Percentiles rank a stretch among this genome's conserved stretches.
Evolutionary conservation across 2,797 vertebrate genomes (phyloP).

Genomic region (Eulemur albifrons): DNA sequence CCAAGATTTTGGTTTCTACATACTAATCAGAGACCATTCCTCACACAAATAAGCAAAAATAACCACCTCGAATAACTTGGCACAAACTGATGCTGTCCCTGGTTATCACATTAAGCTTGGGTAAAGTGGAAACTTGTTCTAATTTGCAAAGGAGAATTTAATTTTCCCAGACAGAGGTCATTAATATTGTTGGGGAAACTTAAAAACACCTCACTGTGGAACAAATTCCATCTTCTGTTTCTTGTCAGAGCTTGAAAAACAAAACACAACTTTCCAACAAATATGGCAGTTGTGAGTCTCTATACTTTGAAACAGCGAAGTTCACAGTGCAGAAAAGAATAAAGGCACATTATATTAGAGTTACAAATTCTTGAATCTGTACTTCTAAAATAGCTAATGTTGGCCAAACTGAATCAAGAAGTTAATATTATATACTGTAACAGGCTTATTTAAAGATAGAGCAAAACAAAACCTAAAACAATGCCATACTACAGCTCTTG

Average conservation of each 20-base stretch:
- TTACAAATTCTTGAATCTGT: background rate
- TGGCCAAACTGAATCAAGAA: background rate
- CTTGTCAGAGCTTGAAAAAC: background rate
- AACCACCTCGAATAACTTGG: background rate
- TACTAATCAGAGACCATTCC: background rate
- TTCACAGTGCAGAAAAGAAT: background rate
- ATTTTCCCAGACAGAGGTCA: background rate
- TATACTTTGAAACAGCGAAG: background rate
- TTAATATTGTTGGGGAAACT: background rate
- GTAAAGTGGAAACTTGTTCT: background rate
- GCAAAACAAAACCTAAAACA: background rate
- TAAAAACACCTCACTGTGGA: background rate
- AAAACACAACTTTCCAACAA: background rate
- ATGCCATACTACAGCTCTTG: background rate
- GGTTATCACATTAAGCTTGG: background rate
- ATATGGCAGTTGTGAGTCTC: background rate
- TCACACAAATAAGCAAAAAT: background rate
- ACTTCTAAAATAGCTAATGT: background rate
- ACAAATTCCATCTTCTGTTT: background rate
- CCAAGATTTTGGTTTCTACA: background rate
- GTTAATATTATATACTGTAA: background rate
- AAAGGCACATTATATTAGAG: background rate
- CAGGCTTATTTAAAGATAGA: background rate
- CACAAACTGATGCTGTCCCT: background rate
- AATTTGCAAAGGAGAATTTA: background rate